Evolutionary conservation across 2,888 invertebrate species (phyloP), one percentile per base, ranked within the genome.

Genomic region (Spodoptera littoralis): DNA sequence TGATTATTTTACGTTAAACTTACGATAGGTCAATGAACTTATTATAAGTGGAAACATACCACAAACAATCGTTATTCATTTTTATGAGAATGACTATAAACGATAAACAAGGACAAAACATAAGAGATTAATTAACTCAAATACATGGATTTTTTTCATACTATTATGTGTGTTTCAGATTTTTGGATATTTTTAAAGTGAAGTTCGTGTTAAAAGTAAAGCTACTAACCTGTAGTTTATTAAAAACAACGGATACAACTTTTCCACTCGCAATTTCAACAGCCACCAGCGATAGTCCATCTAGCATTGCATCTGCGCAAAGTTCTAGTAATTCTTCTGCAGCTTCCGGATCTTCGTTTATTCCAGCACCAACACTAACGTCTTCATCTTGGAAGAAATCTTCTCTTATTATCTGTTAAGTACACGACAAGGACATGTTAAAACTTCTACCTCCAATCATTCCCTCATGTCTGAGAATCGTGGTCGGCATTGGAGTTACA

Each of bases 231-330:
- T 96, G 96, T 62, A 97, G 88, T 91, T 97, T 97, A 86, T 97
- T 97, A 80, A 97, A 96, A 4, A 95, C 87, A 1, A 95, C 96
- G 0, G 96, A 95, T 2, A 92, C 96, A 1, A 97, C 95, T 79
- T 95, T 91, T 0, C 94, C 94, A 0, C 90, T 96, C 0, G 84
- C 82, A 4, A 92, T 90, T 55, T 95, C 95, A 0, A 96, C 88
- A 0, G 96, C 96, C 0, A 96, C 94, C 48, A 97, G 75, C 0
- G 97, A 96, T 0, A 96, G 95, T 0, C 96, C 96, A 80, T 97
- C 97, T 48, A 95, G 84, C 0, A 96, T 96, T 11, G 96, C 95
- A 58, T 95, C 92, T 46, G 95, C 88, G 61, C 96, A 95, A 3
- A 97, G 84, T 75, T 96, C 95, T 27, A 95, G 89, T 47, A 97